Evolutionary conservation across 2,888 invertebrate species (phyloP), one percentile per base, ranked within the genome.

Genomic region (Nematopogon swammerdamellus): DNA sequence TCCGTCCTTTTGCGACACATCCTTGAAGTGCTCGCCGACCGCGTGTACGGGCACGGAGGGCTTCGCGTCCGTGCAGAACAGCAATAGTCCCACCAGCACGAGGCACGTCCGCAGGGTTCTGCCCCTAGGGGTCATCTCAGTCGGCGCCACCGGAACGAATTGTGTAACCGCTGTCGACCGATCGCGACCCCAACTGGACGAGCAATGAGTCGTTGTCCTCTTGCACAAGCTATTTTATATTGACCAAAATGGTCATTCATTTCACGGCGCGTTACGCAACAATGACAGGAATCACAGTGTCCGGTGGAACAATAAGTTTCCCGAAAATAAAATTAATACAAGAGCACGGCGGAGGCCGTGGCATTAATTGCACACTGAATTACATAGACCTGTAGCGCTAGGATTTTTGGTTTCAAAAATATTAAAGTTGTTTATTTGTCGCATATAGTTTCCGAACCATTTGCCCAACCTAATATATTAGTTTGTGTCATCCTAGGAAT

Each of bases 231-330:
- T 63, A 65, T 76, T 76, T 76, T 79, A 79, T 79, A 77, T 68
- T 60, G 64, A 56, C 60, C 59, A 60, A 61, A 67, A 67, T 65
- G 64, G 67, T 64, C 66, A 66, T 67, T 67, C 62, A 66, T 68
- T 79, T 80, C 80, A 72, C 68, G 77, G 71, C 57, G 53, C 54
- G 64, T 80, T 68, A 70, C 58, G 62, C 61, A 59, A 80, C 80
- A 80, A 80, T 80, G 69, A 67, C 72, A 74, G 80, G 80, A 80
- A 80, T 66, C 68, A 65, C 70, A 70, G 70, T 64, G 58, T 58
- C 60, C 57, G 56, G 55, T n/a, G 61, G 63, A 63, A 77, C 76
- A 77, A 75, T 75, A 64, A 62, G 53, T 57, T 54, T 56, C 58
- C 56, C 58, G 59, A 59, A 57, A 63, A 60, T 61, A 53, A 51